Evolutionary conservation across 2,888 invertebrate genomes (phyloP).

Genomic region (Pollenia angustigena): DNA sequence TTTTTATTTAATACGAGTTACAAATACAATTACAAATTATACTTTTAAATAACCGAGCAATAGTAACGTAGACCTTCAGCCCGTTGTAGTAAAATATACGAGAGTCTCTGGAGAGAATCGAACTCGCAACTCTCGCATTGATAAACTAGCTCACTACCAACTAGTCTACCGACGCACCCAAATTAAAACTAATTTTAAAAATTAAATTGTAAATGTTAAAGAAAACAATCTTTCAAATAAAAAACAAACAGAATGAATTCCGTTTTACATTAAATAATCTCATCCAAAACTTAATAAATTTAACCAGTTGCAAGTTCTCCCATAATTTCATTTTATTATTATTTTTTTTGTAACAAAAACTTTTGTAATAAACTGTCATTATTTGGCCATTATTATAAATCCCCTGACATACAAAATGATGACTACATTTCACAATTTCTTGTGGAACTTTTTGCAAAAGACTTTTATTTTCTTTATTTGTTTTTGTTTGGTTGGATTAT

Average conservation of each 20-base stretch:
- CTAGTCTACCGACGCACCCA: no score
- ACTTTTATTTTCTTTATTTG: slow-evolving; percentile 24
- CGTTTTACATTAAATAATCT: not conserved
- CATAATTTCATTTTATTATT: not conserved
- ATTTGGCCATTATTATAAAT: slow-evolving; percentile 40
- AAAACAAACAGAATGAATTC: not conserved
- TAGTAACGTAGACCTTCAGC: no score
- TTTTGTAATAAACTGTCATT: slow-evolving; percentile 56
- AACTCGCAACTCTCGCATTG: no score
- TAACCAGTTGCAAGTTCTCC: not conserved
- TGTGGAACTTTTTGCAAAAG: not conserved
- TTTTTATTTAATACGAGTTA: no score
- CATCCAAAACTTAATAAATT: not conserved
- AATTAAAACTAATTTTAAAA: no score
- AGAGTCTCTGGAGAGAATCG: no score
- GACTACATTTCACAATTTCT: slow-evolving; percentile 32
- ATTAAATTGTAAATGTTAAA: no score
- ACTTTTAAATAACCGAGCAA: no score
- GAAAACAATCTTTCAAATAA: no score
- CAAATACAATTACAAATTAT: no score
- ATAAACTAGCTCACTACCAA: no score
- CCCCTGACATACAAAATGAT: slow-evolving; percentile 50
- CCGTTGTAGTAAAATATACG: no score
- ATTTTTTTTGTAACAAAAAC: slow-evolving; percentile 32
- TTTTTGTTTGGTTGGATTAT: slow-evolving; percentile 49